Conservation (phyloP, 2,888 invertebrate genomes). For the Ichneumon xanthorius region DNA sequence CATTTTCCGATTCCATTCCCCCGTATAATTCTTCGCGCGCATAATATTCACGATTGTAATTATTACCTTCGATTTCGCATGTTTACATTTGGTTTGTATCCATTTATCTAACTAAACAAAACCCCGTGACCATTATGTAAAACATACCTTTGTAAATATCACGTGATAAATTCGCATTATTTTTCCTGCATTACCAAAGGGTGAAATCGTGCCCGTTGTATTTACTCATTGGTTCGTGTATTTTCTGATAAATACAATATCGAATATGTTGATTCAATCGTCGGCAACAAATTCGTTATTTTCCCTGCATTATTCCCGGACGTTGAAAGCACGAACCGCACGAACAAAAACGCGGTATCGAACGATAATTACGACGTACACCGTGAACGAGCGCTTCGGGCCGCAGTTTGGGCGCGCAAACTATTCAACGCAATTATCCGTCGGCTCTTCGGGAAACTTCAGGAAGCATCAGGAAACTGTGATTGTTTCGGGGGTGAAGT, state of each 20-base stretch:
- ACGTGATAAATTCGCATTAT: background rate
- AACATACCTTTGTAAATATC: background rate
- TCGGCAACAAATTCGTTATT: background rate
- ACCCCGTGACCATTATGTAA: background rate
- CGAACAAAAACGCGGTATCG: background rate
- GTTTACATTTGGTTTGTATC: background rate
- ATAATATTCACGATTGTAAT: conserved; percentile 14
- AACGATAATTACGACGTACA: conserved; percentile 13
- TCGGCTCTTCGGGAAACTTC: background rate
- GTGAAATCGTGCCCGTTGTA: background rate
- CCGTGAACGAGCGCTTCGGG: background rate
- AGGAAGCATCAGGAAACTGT: conserved; percentile 27
- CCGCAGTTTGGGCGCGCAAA: conserved; percentile 66
- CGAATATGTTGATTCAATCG: background rate
- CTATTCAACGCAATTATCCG: conserved; percentile 76
- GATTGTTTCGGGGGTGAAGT: conserved; percentile 37
- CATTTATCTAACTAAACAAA: background rate
- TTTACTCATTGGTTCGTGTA: background rate
- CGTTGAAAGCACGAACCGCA: background rate
- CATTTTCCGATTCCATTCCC: background rate
- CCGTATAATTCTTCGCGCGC: background rate
- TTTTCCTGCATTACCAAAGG: background rate
- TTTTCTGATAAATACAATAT: background rate
- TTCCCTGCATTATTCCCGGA: background rate
- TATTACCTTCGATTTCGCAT: background rate